phyloP scores from a whole-genome alignment of 2,113 vertebrate genomes.

The Heloderma charlesbogerti region DNA sequence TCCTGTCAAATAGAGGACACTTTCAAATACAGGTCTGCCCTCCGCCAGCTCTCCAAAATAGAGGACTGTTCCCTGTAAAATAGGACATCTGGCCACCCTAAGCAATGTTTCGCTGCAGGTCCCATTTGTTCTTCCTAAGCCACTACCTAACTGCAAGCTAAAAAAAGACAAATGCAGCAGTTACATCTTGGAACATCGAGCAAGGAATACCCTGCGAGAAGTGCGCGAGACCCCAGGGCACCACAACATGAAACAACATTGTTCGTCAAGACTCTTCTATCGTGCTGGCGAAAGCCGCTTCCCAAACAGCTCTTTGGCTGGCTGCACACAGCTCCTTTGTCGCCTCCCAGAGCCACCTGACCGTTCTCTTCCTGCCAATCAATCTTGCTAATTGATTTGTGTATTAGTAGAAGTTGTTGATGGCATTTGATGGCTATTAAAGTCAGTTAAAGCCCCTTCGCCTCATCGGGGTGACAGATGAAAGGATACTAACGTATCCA shows the following conservation, averaged over 20 bases:
- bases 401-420: slow-evolving; percentile 64
- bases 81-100: too few species aligned
- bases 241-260: neutral
- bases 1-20: too few species aligned
- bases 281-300: neutral
- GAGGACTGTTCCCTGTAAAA: too few species aligned
- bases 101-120: neutral
- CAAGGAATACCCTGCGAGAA: neutral
- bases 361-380: slow-evolving; percentile 24
- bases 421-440: slow-evolving; percentile 75
- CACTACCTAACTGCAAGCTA: neutral
- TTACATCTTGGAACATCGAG: neutral
- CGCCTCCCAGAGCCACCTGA: neutral
- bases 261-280: neutral
- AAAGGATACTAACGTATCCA: neutral
- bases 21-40: too few species aligned
- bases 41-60: too few species aligned
- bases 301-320: neutral
- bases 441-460: slow-evolving; percentile 69
- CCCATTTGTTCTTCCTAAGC: neutral
- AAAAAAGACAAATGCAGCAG: neutral
- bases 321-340: neutral
- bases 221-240: neutral
- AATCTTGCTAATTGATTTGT: slow-evolving; percentile 42
- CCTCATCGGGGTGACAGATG: slow-evolving; percentile 72